phyloP scores from a whole-genome alignment of 2,113 vertebrate species.

The Leptobrachium ailaonicum region DNA sequence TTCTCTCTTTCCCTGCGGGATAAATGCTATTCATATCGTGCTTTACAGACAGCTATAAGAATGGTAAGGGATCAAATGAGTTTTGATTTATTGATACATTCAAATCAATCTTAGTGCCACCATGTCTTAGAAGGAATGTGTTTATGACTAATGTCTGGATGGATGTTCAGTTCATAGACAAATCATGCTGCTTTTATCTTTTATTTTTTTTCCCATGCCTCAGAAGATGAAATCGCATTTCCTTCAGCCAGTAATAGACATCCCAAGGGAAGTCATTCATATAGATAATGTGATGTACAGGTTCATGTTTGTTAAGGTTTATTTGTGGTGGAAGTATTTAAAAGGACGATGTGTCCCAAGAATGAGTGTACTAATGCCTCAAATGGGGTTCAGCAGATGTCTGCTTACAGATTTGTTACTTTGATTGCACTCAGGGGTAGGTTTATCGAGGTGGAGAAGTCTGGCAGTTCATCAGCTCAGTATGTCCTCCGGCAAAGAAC shows the following conservation, averaged over 20 bases:
- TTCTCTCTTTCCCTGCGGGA: too few relatives aligned
- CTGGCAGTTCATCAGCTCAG: slow-evolving; percentile 26
- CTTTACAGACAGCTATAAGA: too few relatives aligned
- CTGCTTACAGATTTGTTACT: slow-evolving; percentile 44
- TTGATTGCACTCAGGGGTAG: slow-evolving; percentile 28
- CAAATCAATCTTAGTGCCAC: too few relatives aligned
- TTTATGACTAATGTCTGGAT: too few relatives aligned
- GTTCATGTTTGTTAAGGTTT: slow-evolving; percentile 44
- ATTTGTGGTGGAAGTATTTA: slow-evolving; percentile 47
- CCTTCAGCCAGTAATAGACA: slow-evolving; percentile 39
- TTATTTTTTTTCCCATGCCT: slow-evolving; percentile 1
- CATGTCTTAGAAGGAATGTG: too few relatives aligned
- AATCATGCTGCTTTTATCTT: slow-evolving; percentile 1
- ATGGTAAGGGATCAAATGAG: too few relatives aligned
- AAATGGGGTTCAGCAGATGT: slow-evolving; percentile 45
- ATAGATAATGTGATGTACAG: slow-evolving; percentile 46
- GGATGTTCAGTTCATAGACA: too few relatives aligned
- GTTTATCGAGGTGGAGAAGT: slow-evolving; percentile 33
- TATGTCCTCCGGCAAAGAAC: slow-evolving; percentile 26
- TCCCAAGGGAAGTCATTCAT: slow-evolving; percentile 38
- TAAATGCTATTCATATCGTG: too few relatives aligned
- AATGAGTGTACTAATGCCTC: slow-evolving; percentile 45
- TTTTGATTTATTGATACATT: too few relatives aligned
- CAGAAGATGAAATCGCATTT: slow-evolving; percentile 26
- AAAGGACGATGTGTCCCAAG: slow-evolving; percentile 46